Conservation (phyloP, 2,797 vertebrate genomes). For the Merluccius polli region DNA sequence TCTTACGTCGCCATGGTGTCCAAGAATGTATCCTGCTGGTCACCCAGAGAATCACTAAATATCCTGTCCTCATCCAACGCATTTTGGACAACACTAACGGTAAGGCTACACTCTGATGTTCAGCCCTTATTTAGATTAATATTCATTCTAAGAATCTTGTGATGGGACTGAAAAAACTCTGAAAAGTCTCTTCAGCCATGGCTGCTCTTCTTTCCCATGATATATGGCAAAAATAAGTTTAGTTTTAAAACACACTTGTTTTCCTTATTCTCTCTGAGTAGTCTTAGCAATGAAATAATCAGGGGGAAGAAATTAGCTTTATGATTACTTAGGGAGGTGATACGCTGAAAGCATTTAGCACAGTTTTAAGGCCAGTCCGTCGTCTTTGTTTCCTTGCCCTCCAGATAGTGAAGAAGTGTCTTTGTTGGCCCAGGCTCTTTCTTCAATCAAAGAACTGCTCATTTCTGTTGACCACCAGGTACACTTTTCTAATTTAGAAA, state of each 20-base stretch:
- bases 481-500: not conserved
- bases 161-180: not conserved
- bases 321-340: not conserved
- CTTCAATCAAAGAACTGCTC: slow-evolving; percentile 80
- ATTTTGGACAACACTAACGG: slow-evolving; percentile 87
- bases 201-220: not conserved
- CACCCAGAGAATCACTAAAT: slow-evolving; percentile 92
- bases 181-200: too few species aligned
- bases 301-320: not conserved
- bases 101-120: slow-evolving; percentile 36
- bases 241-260: not conserved
- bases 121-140: slow-evolving; percentile 17
- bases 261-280: not conserved
- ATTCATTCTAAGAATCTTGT: slow-evolving; percentile 60
- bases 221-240: not conserved
- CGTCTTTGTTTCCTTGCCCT: not conserved
- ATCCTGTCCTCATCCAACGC: slow-evolving; percentile 86
- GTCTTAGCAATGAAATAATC: not conserved
- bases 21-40: slow-evolving; percentile 92
- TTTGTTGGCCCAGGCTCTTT: slow-evolving; percentile 66
- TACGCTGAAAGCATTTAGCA: not conserved
- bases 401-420: slow-evolving; percentile 78
- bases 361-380: not conserved
- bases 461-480: slow-evolving; percentile 82
- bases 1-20: slow-evolving; percentile 85